These are phyloP conservation scores for Epsilonema sp. DNA, from an alignment of 2,888 invertebrate species.

Conservation along the genomic window DNA sequence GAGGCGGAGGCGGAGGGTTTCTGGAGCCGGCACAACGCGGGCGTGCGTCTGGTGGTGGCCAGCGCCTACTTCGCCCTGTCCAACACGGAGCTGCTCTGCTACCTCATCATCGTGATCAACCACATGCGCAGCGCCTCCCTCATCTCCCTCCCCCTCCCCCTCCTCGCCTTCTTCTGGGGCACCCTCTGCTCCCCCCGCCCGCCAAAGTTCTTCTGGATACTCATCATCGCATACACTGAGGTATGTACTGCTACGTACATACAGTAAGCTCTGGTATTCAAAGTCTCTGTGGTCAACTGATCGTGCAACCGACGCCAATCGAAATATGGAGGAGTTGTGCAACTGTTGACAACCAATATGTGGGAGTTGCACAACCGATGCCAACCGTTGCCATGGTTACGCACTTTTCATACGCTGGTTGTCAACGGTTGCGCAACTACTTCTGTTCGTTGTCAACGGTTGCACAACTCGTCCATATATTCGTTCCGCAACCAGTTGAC, in stretches of 20 bases:
- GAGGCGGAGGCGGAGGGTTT: conserved; percentile 20
- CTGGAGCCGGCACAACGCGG: conserved; percentile 23
- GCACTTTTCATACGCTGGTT: no score
- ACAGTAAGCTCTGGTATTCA: neutral
- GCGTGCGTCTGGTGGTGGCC: conserved; percentile 20
- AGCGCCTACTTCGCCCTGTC: conserved; percentile 21
- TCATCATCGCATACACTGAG: conserved; percentile 91
- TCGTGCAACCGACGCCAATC: no score
- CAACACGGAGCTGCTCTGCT: conserved; percentile 66
- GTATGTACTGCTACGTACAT: conserved; percentile 35
- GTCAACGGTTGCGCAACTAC: no score
- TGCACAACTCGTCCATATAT: no score
- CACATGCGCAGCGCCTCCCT: conserved; percentile 80
- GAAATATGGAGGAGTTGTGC: no score
- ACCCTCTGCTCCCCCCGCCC: conserved; percentile 84
- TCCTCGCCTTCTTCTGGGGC: conserved; percentile 95
- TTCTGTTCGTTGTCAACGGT: no score
- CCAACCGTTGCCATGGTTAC: no score
- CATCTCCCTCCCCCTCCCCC: conserved; percentile 70
- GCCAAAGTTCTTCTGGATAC: conserved; percentile 93
- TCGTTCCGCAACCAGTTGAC: no score
- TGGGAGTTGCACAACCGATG: no score
- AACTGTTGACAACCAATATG: no score
- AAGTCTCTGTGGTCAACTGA: no score
- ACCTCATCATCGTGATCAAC: conserved; percentile 80